A percentile compares a stretch with the other conserved stretches of the same genome.
Evolutionary conservation across 2,888 invertebrate species (phyloP).

Genomic region (Brachylomia viminalis): DNA sequence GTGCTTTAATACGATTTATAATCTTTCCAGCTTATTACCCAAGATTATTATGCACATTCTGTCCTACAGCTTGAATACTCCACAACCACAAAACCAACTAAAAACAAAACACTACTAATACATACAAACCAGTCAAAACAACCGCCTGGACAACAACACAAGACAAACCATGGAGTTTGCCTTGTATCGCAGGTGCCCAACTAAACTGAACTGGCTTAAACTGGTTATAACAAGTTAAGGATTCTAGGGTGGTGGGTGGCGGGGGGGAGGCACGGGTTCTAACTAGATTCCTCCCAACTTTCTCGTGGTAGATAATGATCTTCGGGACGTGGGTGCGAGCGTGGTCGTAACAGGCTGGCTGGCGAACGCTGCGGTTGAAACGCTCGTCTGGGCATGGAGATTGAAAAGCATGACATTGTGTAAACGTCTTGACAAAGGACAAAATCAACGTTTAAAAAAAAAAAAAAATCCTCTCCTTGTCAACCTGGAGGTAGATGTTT

Average conservation of each 20-base stretch:
- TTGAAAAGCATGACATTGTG: neutral
- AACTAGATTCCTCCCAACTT: constrained; percentile 89
- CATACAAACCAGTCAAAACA: constrained; percentile 49
- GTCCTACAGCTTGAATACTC: neutral
- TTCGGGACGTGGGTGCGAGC: constrained; percentile 86
- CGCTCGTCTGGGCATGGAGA: constrained; percentile 43
- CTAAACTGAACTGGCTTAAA: constrained; percentile 87
- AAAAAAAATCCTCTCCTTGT: neutral
- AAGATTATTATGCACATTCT: neutral
- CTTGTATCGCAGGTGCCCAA: constrained; percentile 87
- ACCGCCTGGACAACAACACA: constrained; percentile 66
- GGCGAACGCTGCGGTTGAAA: constrained; percentile 68
- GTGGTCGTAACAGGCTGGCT: constrained; percentile 60
- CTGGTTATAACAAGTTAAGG: constrained; percentile 89
- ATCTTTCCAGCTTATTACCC: neutral
- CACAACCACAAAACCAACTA: neutral
- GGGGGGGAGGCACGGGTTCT: constrained; percentile 75
- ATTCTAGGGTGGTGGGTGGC: constrained; percentile 70
- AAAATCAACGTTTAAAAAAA: no score
- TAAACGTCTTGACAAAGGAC: neutral
- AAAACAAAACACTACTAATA: constrained; percentile 26
- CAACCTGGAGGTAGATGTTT: neutral
- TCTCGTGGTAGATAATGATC: constrained; percentile 89
- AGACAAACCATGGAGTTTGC: constrained; percentile 81
- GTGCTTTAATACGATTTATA: neutral